Base-by-base conservation (phyloP, 2,797 vertebrate genomes). In the Xenops minutus region DNA sequence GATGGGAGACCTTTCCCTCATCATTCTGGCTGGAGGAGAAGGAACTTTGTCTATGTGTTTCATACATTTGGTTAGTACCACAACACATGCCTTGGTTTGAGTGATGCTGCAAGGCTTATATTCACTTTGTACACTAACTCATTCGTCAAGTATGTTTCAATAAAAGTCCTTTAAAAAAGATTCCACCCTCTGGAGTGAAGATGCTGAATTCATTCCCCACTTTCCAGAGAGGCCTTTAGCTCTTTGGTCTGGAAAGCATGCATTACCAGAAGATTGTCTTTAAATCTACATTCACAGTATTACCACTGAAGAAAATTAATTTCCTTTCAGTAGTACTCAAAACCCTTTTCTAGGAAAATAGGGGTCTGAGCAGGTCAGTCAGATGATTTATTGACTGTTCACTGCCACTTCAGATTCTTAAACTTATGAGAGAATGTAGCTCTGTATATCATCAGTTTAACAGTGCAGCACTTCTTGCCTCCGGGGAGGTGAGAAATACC, bases 11-110 rank as follows among this genome's bases (percentile, higher is more conserved):
- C 98, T 23, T 99, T 99, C 94, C 99, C 98, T 49, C 98, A 97
- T 91, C 97, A 96, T 87, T 98, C 96, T 3, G 98, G 98, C 88
- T 98, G 99, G 99, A 98, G 97, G 43, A 98, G 90, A 81, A 98
- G 97, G 90, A 98, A 98, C 80, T 99, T 99, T 18, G 97, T 99
- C 95, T 99, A 99, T 0, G 94, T 99, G 48, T 99, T 99, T 98
- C 99, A 99, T 95, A 98, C 98, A 0, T 98, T 98, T 90, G 99
- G 99, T 99, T 79, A 97, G 98, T 96, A 88, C 74, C 58, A 48
- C 93, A 91, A 56, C 30, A 69, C 19, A 5, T 39, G 29, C 19
- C 21, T 63, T 51, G 20, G 16, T n/a, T 54, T 34, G 62, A 98
- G 98, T 78, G 96, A 98, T 24, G 14, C 74, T 93, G 74, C 84